These are phyloP conservation scores for Geopemphigus sp. DNA, from an alignment of 1,140 invertebrate species.

Conservation along the genomic window DNA sequence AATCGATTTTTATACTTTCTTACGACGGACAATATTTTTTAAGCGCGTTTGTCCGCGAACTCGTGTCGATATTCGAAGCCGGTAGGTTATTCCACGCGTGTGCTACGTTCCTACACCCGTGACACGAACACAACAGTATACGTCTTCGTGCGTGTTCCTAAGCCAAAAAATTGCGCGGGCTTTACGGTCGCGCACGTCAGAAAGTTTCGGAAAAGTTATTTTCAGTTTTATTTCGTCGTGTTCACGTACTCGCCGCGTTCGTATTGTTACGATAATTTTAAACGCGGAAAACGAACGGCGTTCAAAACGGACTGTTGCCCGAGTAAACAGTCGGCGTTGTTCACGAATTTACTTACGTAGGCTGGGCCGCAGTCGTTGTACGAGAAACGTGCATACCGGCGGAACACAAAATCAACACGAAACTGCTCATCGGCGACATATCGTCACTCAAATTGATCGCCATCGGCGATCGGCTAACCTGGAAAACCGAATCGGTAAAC, in stretches of 20 bases:
- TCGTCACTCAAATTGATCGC: too few species aligned
- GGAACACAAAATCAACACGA: not conserved
- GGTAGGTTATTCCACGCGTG: not conserved
- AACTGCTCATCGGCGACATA: not conserved
- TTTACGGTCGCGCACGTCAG: too few species aligned
- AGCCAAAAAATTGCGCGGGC: too few species aligned
- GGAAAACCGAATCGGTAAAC: too few species aligned
- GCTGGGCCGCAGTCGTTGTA: not conserved
- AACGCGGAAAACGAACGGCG: too few species aligned
- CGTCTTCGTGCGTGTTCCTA: too few species aligned
- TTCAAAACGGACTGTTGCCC: too few species aligned
- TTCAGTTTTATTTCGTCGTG: not conserved
- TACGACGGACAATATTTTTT: too few species aligned
- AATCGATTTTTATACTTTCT: not conserved
- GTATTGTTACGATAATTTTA: not conserved
- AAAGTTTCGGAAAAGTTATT: not conserved
- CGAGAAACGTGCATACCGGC: not conserved
- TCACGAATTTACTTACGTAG: not conserved
- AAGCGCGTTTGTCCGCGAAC: too few species aligned
- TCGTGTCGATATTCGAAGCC: not conserved
- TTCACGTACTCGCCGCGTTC: not conserved
- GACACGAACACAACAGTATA: too few species aligned
- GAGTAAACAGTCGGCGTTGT: too few species aligned
- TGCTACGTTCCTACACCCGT: not conserved
- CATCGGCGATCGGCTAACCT: too few species aligned